Percentiles rank a stretch among this genome's conserved stretches.
These are phyloP conservation scores for Theretra japonica DNA, from an alignment of 2,888 invertebrate genomes.

Conservation along the genomic window DNA sequence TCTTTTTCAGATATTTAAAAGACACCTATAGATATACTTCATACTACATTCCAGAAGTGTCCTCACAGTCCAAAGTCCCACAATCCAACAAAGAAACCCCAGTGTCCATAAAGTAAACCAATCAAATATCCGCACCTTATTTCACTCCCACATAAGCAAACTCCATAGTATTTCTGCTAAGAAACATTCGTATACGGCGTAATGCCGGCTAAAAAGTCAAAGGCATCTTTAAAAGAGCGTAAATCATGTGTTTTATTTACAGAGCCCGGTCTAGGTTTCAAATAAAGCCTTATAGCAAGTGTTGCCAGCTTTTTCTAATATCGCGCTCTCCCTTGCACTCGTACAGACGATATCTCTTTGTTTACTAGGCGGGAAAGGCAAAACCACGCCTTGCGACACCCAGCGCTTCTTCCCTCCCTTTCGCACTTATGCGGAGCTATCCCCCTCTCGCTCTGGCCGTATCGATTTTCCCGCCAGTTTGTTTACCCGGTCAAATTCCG, in stretches of 20 bases:
- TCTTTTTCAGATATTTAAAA: no score
- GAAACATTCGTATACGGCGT: conserved; percentile 38
- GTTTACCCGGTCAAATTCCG: conserved; percentile 75
- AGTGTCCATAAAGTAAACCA: neutral
- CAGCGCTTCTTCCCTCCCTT: conserved; percentile 53
- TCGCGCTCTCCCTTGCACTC: conserved; percentile 54
- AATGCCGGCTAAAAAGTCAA: conserved; percentile 45
- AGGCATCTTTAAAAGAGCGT: conserved; percentile 45
- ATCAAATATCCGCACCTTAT: neutral
- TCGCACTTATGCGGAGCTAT: conserved; percentile 54
- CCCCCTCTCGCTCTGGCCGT: conserved; percentile 58
- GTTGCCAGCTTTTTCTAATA: conserved; percentile 31
- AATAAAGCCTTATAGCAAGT: conserved; percentile 45
- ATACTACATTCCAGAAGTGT: no score
- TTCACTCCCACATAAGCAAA: neutral
- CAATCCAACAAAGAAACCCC: neutral
- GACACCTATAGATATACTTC: no score
- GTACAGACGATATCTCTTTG: conserved; percentile 43
- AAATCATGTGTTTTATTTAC: conserved; percentile 59
- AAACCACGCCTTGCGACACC: conserved; percentile 73
- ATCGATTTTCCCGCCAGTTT: conserved; percentile 72
- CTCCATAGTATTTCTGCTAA: conserved; percentile 10
- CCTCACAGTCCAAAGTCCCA: neutral
- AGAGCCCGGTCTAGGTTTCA: conserved; percentile 46
- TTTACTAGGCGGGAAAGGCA: conserved; percentile 61